Evolutionary conservation across 2,113 vertebrate species (phyloP), one percentile per base, ranked within the genome.

Genomic region (Psilopsiagon aurifrons): DNA sequence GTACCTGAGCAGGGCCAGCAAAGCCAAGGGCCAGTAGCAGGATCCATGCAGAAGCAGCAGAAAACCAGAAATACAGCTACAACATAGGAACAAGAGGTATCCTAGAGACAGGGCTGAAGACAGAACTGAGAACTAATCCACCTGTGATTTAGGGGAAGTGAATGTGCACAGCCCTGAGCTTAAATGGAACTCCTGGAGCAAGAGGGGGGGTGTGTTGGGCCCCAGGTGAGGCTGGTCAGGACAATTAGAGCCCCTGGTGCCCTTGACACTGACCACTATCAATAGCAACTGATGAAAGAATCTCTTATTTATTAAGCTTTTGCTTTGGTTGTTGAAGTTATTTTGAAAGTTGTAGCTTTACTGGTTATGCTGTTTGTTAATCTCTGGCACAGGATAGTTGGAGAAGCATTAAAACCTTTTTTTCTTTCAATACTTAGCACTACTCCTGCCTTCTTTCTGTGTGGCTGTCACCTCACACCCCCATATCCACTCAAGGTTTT

Each of bases 131-230:
- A 0, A 13, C 5, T 17, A 3, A 2, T 2, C 6, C 1, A 0
- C 2, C 3, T 5, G 0, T 1, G 2, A 6, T 1, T 55, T 16
- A 4, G 0, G 0, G 0, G 0, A 11, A 44, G 0, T 0, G 0
- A 1, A 3, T 0, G 0, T 9, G 3, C 6, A 49, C 39, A 46
- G 17, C 24, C 35, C 52, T 64, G 62, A 73, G 22, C 11, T 85
- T 76, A 76, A 76, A 44, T 31, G 41, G 62, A 85, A 39, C 19
- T 71, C 39, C 31, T 7, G 24, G 17, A 39, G 27, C 49, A 66
- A 69, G 44, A 18, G 28, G 24, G 13, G 11, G 46, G 5, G 11
- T 3, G 46, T 41, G 2, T 10, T 41, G 31, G 9, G 13, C 23
- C 16, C 13, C 63, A 77, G 71, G 20, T 95, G 88, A 47, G 17